Conservation (phyloP, 1,140 invertebrate genomes). For the Dinothrombium tinctorium region DNA sequence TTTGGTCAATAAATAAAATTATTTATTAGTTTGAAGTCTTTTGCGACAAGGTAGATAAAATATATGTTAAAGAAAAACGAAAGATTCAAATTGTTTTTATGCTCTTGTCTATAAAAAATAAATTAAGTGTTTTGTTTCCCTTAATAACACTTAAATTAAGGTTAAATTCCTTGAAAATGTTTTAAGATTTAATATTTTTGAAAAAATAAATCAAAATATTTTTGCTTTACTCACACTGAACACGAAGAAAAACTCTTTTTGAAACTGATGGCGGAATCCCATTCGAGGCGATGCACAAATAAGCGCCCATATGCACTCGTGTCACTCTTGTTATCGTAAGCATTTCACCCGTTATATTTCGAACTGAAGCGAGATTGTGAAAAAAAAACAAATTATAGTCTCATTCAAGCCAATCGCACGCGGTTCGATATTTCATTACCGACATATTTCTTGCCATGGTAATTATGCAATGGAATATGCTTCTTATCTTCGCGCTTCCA, state of each 20-base stretch:
- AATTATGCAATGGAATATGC: slow-evolving; percentile 8
- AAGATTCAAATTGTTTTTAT: background rate
- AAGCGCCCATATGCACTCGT: slow-evolving; percentile 67
- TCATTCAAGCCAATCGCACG: background rate
- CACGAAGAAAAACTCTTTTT: slow-evolving; percentile 73
- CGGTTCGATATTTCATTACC: background rate
- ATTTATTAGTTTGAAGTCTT: too few relatives aligned
- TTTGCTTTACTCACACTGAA: slow-evolving; percentile 55
- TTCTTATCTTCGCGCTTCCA: slow-evolving; percentile 9
- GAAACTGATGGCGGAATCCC: slow-evolving; percentile 38
- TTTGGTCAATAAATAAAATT: too few relatives aligned
- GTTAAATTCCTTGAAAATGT: too few relatives aligned
- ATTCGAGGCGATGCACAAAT: slow-evolving; percentile 31
- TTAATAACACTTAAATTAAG: too few relatives aligned
- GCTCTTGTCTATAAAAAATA: too few relatives aligned
- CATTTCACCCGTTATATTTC: slow-evolving; percentile 33
- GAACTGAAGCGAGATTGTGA: background rate
- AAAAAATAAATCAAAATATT: background rate
- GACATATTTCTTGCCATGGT: slow-evolving; percentile 9
- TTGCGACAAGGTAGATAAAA: background rate
- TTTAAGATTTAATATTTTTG: background rate
- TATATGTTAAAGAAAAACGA: background rate
- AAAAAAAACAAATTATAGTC: background rate
- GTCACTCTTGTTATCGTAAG: slow-evolving; percentile 61
- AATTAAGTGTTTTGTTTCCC: too few relatives aligned